Evolutionary conservation across 2,797 vertebrate genomes (phyloP).

Genomic region (Lutjanus argentimaculatus): DNA sequence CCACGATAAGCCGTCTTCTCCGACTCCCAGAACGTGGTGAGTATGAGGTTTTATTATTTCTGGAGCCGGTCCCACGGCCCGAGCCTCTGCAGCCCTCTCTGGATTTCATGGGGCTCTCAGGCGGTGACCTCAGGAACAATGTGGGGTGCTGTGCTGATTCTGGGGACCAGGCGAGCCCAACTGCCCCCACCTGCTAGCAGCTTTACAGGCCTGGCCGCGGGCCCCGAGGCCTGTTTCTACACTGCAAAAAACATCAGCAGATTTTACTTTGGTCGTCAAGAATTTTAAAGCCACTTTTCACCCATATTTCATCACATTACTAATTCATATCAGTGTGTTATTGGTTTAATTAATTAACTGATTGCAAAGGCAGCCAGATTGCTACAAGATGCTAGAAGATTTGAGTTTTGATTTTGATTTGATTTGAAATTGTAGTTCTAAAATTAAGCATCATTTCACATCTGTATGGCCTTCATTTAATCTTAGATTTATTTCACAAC

Average conservation of each 20-base stretch:
- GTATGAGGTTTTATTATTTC: constrained; percentile 63
- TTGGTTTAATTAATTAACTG: not conserved
- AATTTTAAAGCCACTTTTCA: not conserved
- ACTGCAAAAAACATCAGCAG: constrained; percentile 20
- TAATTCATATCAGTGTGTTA: not conserved
- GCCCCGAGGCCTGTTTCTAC: constrained; percentile 20
- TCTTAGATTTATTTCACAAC: too few relatives aligned
- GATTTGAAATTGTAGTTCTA: too few relatives aligned
- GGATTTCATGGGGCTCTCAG: constrained; percentile 75
- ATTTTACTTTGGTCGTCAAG: not conserved
- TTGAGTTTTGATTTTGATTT: too few relatives aligned
- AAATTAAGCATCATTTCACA: too few relatives aligned
- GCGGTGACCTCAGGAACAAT: constrained; percentile 68
- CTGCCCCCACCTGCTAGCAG: constrained; percentile 71
- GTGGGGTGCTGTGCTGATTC: constrained; percentile 65
- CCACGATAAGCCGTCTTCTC: constrained; percentile 42
- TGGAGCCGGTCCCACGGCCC: constrained; percentile 60
- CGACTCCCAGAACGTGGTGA: constrained; percentile 20
- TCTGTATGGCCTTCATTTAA: too few relatives aligned
- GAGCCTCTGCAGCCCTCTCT: constrained; percentile 52
- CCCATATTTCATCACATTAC: not conserved
- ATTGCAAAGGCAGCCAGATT: not conserved
- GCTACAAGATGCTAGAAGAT: too few relatives aligned
- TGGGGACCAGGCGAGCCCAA: constrained; percentile 56
- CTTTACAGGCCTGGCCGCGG: constrained; percentile 53